Base-by-base conservation (phyloP, 92 coral and sea anemone genomes). In the Siderastrea radians region DNA sequence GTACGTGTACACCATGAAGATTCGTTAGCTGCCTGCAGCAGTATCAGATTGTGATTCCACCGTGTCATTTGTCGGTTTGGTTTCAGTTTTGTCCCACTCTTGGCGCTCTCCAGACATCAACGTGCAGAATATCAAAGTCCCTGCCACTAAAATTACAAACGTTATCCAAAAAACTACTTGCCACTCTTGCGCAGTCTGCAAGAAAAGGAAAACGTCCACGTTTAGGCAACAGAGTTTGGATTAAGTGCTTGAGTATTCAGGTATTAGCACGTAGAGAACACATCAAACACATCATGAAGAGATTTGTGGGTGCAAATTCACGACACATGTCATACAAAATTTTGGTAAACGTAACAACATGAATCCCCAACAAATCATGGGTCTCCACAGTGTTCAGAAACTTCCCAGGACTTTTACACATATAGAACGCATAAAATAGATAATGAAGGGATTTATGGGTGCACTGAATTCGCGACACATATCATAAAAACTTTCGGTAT, bases 171-270 rank as follows among this genome's bases (percentile, higher is more conserved):
- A 97, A 2, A 97, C 99, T 3, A 62, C 58, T 26, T 91, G 93
- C 99, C 99, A 97, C 81, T 97, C 98, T 16, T 77, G 60, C 2
- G 94, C 92, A 49, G 96, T 91, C 99, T 96, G 86, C 49, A 73
- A 80, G 64, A 69, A 52, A 77, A 50, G 47, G 15, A 58, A 46
- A 50, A 45, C 17, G 64, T 45, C 6, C 16, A n/a, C 71, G 4
- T 2, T 62, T 49, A 60, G 51, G 7, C 17, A 52, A 49, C 16
- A 8, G 74, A 11, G 15, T 44, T 3, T 9, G 10, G 10, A 14
- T 49, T 3, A 5, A 77, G 45, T 0, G 0, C 3, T 58, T 60
- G 67, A 44, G 49, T 58, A 43, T 8, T 75, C 54, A 15, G 8
- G 47, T 6, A 15, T 26, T 57, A 46, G 15, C 52, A 44, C 14